A percentile compares a stretch with the other conserved stretches of the same genome.
phyloP scores from a whole-genome alignment of 1,140 invertebrate species.

The Drosophila oshimai region DNA sequence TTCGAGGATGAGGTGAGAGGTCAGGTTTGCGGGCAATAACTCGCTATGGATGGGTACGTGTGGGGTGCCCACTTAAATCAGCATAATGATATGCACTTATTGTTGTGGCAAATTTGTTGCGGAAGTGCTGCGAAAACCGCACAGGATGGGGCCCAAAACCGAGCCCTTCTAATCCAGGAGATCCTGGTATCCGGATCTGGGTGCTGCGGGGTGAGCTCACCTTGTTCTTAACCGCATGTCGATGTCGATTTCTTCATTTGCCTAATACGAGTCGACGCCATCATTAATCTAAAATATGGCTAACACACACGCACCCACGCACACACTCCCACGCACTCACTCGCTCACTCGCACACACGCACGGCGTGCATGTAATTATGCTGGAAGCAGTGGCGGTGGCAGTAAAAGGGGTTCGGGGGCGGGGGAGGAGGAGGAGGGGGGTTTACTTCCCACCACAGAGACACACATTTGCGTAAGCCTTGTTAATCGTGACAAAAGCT shows the following conservation, averaged over 20 bases:
- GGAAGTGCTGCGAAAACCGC: slow-evolving; percentile 75
- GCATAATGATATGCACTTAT: slow-evolving; percentile 80
- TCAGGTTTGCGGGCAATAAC: slow-evolving; percentile 72
- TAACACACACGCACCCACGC: slow-evolving; percentile 62
- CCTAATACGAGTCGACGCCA: slow-evolving; percentile 76
- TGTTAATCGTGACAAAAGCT: slow-evolving; percentile 80
- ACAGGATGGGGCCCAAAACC: slow-evolving; percentile 30
- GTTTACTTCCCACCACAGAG: slow-evolving; percentile 11
- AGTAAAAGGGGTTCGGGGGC: not conserved
- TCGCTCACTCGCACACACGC: not conserved
- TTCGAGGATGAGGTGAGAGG: slow-evolving; percentile 9
- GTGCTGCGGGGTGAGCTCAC: slow-evolving; percentile 13
- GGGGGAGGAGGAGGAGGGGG: not conserved
- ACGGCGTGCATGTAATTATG: slow-evolving; percentile 73
- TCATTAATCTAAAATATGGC: slow-evolving; percentile 79
- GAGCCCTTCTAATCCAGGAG: not conserved
- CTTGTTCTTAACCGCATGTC: slow-evolving; percentile 46
- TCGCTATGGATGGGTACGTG: slow-evolving; percentile 55
- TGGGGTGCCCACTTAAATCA: slow-evolving; percentile 72
- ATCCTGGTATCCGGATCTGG: not conserved
- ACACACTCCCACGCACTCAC: slow-evolving; percentile 33
- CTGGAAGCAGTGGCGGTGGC: slow-evolving; percentile 17
- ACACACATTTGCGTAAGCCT: slow-evolving; percentile 70
- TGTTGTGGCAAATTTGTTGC: slow-evolving; percentile 79
- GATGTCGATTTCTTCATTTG: slow-evolving; percentile 79